Evolutionary conservation across 2,888 invertebrate species (phyloP).

Genomic region (Ormia ochracea): DNA sequence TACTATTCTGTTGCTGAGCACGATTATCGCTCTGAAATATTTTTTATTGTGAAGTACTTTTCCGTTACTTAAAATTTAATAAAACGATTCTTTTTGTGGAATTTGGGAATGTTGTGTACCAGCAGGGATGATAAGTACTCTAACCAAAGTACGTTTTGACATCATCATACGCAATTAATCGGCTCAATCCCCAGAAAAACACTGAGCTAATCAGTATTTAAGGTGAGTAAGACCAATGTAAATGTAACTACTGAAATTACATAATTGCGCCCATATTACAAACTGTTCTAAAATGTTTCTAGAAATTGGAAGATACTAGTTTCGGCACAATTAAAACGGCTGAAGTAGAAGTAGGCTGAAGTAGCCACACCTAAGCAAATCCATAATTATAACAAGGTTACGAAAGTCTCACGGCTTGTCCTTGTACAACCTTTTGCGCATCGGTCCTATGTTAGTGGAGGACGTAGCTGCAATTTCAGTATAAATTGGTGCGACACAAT

Average conservation of each 20-base stretch:
- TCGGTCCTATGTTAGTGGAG: not conserved
- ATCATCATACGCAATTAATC: too few species aligned
- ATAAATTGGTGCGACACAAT: conserved; percentile 18
- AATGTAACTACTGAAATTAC: not conserved
- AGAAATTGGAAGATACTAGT: conserved; percentile 23
- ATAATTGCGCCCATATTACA: not conserved
- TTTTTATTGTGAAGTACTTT: too few species aligned
- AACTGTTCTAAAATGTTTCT: conserved; percentile 32
- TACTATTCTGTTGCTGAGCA: too few species aligned
- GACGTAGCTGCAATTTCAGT: conserved; percentile 19
- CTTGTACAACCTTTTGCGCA: not conserved
- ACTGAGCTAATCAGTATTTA: too few species aligned
- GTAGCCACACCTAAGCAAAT: conserved; percentile 5
- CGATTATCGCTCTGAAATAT: too few species aligned
- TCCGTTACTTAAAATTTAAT: too few species aligned
- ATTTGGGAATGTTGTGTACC: too few species aligned
- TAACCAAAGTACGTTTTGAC: too few species aligned
- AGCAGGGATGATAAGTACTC: too few species aligned
- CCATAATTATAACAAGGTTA: conserved; percentile 41
- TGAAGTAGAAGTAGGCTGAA: conserved; percentile 40
- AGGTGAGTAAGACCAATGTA: not conserved
- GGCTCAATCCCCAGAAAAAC: not conserved
- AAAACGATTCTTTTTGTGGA: too few species aligned
- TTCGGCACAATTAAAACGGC: not conserved
- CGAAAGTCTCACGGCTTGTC: conserved; percentile 25